Conservation (phyloP, 2,888 invertebrate species). For the Hydropsyche betteni region DNA sequence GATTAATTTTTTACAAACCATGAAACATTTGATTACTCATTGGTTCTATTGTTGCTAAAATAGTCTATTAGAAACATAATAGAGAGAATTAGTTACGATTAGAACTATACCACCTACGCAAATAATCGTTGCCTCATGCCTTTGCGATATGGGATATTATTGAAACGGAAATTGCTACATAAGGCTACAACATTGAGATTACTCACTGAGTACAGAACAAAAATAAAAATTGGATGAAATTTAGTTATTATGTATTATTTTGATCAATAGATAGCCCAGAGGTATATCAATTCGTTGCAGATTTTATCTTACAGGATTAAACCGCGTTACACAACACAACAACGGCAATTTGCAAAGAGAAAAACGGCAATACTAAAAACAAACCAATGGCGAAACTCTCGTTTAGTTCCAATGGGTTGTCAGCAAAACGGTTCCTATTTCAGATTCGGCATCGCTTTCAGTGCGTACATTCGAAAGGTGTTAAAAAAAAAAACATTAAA, state of each 20-base stretch:
- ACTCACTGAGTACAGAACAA: no score
- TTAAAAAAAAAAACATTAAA: no score
- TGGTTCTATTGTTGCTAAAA: slow-evolving; percentile 13
- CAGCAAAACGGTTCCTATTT: not conserved
- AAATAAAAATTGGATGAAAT: no score
- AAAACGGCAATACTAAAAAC: not conserved
- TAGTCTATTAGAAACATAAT: slow-evolving; percentile 1
- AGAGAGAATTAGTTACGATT: not conserved
- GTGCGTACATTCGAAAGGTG: slow-evolving; percentile 4
- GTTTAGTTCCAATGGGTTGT: slow-evolving; percentile 28
- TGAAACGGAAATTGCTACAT: slow-evolving; percentile 21
- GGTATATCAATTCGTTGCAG: no score
- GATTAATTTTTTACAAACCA: no score
- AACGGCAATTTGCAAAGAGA: no score
- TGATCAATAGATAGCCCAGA: no score
- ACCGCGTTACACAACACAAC: no score
- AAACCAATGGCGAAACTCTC: slow-evolving; percentile 1
- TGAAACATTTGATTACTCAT: slow-evolving; percentile 17
- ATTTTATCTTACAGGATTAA: no score
- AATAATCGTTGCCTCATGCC: slow-evolving; percentile 4
- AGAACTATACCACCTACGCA: slow-evolving; percentile 23
- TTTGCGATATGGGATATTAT: not conserved
- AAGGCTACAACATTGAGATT: not conserved
- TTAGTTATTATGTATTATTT: no score
- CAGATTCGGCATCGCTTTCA: not conserved